Percentiles rank a stretch among this genome's conserved stretches.
Evolutionary conservation across 1,140 invertebrate species (phyloP).

Genomic region (Druon quercuslanigerum): DNA sequence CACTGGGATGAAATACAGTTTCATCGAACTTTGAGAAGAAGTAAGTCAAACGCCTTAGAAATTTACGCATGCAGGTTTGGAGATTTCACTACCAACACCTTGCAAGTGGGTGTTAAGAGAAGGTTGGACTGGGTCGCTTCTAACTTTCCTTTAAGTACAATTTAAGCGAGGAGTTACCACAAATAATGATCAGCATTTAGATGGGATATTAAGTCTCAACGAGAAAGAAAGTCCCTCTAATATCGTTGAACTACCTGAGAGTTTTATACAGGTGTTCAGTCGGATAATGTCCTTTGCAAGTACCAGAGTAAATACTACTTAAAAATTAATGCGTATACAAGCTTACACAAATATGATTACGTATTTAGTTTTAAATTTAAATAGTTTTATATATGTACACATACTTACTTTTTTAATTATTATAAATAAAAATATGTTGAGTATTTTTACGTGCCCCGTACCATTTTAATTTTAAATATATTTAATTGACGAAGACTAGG

Average conservation of each 20-base stretch:
- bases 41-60: not conserved
- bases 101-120: not conserved
- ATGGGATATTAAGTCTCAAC: slow-evolving; percentile 53
- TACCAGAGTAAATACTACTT: not conserved
- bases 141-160: slow-evolving; percentile 44
- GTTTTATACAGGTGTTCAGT: not conserved
- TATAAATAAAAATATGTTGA: too few species aligned
- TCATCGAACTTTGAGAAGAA: not conserved
- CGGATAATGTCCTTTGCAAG: not conserved
- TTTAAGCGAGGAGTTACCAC: slow-evolving; percentile 55
- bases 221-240: slow-evolving; percentile 31
- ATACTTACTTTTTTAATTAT: too few species aligned
- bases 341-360: too few species aligned
- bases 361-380: too few species aligned
- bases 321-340: not conserved
- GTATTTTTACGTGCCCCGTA: too few species aligned
- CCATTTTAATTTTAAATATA: too few species aligned
- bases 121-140: slow-evolving; percentile 1
- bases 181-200: slow-evolving; percentile 65
- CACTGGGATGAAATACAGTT: not conserved
- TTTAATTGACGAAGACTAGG: too few species aligned
- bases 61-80: slow-evolving; percentile 6
- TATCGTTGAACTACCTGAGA: slow-evolving; percentile 8
- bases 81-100: slow-evolving; percentile 1
- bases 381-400: too few species aligned